Evolutionary conservation across 2,888 invertebrate species (phyloP).

Genomic region (Oligia fasciuncula): DNA sequence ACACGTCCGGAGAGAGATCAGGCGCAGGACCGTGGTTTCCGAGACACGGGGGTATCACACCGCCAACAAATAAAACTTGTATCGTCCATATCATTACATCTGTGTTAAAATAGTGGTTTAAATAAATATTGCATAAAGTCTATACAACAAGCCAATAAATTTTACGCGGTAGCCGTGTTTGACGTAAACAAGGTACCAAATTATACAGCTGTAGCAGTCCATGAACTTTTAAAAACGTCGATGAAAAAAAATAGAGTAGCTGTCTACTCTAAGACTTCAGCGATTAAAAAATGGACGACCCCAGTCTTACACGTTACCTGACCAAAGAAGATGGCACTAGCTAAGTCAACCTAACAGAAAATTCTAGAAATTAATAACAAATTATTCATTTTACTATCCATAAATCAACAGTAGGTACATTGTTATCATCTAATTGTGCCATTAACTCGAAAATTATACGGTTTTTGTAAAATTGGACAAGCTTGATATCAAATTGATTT

Average conservation of each 20-base stretch:
- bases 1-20: no score
- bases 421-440: conserved; percentile 30
- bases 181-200: no score
- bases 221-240: no score
- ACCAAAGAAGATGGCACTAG: not conserved
- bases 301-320: not conserved
- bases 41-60: no score
- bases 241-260: not conserved
- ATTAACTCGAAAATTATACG: conserved; percentile 32
- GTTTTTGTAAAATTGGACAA: conserved; percentile 31
- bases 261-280: not conserved
- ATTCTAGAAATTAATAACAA: conserved; percentile 11
- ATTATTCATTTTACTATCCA: not conserved
- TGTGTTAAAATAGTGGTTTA: no score
- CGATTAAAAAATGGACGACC: not conserved
- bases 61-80: no score
- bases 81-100: no score
- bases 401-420: conserved; percentile 4
- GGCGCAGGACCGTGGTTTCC: no score
- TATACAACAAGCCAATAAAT: no score
- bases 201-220: no score
- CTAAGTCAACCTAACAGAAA: not conserved
- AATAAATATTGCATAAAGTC: no score
- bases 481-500: conserved; percentile 44
- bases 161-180: no score